Percentiles rank a stretch among this genome's conserved stretches.
Evolutionary conservation across 1,140 invertebrate species (phyloP).

Genomic region (Cheumatopsyche charites): DNA sequence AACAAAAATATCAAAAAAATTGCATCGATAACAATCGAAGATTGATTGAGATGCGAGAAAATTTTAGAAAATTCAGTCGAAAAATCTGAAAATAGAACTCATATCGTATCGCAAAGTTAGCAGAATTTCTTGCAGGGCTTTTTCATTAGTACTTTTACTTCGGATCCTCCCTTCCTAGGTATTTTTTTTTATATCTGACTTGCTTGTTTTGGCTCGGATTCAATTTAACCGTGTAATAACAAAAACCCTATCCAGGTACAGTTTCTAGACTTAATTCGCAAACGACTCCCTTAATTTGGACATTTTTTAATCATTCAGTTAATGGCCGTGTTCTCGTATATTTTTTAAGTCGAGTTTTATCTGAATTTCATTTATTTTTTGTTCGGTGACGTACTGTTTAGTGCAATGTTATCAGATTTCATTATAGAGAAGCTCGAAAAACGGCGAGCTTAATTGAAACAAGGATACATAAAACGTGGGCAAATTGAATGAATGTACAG

Average conservation of each 20-base stretch:
- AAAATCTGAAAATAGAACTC: background rate
- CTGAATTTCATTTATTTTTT: no score
- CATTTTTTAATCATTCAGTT: slow-evolving; percentile 31
- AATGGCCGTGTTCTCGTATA: slow-evolving; percentile 4
- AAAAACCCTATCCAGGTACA: background rate
- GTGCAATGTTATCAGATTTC: no score
- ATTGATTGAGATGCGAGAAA: no score
- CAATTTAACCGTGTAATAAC: slow-evolving; percentile 31
- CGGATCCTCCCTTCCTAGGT: background rate
- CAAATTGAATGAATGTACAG: no score
- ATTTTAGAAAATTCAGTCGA: no score
- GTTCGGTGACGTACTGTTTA: no score
- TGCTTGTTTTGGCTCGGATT: slow-evolving; percentile 11
- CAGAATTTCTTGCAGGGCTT: slow-evolving; percentile 25
- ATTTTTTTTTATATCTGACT: slow-evolving; percentile 13
- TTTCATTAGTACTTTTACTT: slow-evolving; percentile 24
- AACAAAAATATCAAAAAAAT: no score
- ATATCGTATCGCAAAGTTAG: slow-evolving; percentile 34
- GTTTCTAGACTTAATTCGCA: background rate
- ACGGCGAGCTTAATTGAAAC: no score
- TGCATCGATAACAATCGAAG: no score
- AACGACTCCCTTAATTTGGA: no score
- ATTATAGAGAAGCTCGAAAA: no score
- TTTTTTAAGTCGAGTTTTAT: background rate
- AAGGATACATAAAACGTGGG: no score